Base-by-base conservation (phyloP, 2,113 vertebrate genomes). In the Tautogolabrus adspersus region DNA sequence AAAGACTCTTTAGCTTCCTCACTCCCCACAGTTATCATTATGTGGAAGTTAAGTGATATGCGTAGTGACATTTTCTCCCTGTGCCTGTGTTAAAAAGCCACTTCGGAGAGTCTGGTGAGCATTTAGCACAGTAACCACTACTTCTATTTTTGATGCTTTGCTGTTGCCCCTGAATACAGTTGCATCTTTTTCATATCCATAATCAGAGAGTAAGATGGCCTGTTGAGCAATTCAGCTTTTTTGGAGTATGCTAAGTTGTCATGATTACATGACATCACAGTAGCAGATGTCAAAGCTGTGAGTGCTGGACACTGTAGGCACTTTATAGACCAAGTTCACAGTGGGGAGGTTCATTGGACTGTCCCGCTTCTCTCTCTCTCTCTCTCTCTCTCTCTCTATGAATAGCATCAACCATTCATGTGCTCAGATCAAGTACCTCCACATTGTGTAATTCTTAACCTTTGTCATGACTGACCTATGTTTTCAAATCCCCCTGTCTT, bases 211-310 rank as follows among this genome's bases (percentile, higher is more conserved):
- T 0, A 42, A 7, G 11, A 42, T 22, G 23, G 22, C 42, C 64
- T 59, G 55, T 63, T 58, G 55, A 30, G 61, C 55, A 40, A 69
- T 23, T 19, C 21, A 62, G 58, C 60, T 69, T 54, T 47, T 37
- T 7, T 65, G 42, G 72, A 73, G 62, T 73, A 67, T 22, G 56
- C 72, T 69, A 72, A 72, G 77, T 60, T 77, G 77, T 81, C 68
- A 81, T 21, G 60, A 64, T 66, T 73, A 65, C 46, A 82, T 84
- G 81, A 87, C 75, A 86, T 88, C 84, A 90, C 56, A 19, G 78
- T 68, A 87, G 81, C 88, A 89, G 90, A 83, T 90, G 89, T 91
- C 87, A 87, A 77, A 90, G 85, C 89, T 77, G 81, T 66, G 75
- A 87, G 89, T 75, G 83, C 38, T 90, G 88, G 91, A 92, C 70